phyloP scores from a whole-genome alignment of 2,797 vertebrate species.

The Helicolenus hilgendorfi region DNA sequence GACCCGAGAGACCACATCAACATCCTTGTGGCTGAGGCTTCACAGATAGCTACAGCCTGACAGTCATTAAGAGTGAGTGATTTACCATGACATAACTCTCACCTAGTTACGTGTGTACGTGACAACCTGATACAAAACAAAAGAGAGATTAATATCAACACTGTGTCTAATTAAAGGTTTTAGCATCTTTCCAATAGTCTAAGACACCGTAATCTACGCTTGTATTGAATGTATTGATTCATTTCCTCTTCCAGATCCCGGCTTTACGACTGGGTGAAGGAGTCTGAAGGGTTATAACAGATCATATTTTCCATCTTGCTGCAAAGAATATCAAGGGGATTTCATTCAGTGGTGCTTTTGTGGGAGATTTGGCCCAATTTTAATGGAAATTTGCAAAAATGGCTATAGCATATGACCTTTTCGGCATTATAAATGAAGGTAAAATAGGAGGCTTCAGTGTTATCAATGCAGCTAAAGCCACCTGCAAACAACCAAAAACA shows the following conservation, averaged over 20 bases:
- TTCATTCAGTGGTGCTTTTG: neutral
- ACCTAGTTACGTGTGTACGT: neutral
- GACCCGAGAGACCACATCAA: constrained; percentile 18
- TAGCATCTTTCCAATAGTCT: neutral
- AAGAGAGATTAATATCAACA: neutral
- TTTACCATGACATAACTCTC: constrained; percentile 1
- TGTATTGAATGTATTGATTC: constrained; percentile 40
- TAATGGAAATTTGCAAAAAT: neutral
- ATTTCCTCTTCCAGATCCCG: constrained; percentile 9
- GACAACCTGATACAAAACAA: neutral
- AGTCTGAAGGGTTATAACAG: neutral
- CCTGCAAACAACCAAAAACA: too few species aligned
- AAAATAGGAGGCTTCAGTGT: neutral
- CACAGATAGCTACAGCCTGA: neutral
- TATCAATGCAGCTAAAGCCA: neutral
- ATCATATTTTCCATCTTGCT: constrained; percentile 1
- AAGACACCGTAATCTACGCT: constrained; percentile 16
- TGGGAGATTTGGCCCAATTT: neutral
- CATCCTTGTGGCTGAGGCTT: neutral
- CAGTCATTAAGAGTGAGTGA: constrained; percentile 35
- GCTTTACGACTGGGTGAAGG: neutral
- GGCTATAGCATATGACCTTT: neutral
- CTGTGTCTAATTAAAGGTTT: constrained; percentile 23
- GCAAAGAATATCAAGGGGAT: constrained; percentile 18
- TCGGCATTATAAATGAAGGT: neutral